Evolutionary conservation across 2,113 vertebrate species (phyloP).

Genomic region (Oncorhynchus masou): DNA sequence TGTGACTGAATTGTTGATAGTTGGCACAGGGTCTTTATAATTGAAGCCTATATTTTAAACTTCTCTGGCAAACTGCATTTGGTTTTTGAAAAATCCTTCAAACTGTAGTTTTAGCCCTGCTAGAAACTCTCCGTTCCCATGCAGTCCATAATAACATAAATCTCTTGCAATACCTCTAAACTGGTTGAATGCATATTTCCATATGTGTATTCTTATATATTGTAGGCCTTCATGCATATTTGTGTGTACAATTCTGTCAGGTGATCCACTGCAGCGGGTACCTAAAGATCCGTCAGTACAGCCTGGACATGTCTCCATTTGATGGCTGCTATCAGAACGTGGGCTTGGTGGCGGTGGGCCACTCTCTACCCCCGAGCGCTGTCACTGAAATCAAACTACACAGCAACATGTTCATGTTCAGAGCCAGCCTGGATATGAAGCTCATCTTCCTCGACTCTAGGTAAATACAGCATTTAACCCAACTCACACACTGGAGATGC

Average conservation of each 20-base stretch:
- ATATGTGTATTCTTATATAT: too few relatives aligned
- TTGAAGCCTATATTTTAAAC: too few relatives aligned
- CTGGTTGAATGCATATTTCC: too few relatives aligned
- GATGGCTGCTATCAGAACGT: slow-evolving; percentile 98
- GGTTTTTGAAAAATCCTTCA: too few relatives aligned
- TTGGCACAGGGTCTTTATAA: too few relatives aligned
- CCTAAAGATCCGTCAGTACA: slow-evolving; percentile 97
- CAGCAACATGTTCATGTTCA: slow-evolving; percentile 99
- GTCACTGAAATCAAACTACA: slow-evolving; percentile 97
- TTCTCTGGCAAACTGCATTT: too few relatives aligned
- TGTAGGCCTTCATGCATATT: not conserved
- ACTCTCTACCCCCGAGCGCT: slow-evolving; percentile 92
- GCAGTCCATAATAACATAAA: too few relatives aligned
- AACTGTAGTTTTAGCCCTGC: too few relatives aligned
- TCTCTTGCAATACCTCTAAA: too few relatives aligned
- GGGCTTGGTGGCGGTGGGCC: slow-evolving; percentile 94
- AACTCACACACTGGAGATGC: not conserved
- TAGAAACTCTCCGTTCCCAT: too few relatives aligned
- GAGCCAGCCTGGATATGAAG: slow-evolving; percentile 97
- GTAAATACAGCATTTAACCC: slow-evolving; percentile 56
- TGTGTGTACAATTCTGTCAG: slow-evolving; percentile 57
- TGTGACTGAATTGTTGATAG: too few relatives aligned
- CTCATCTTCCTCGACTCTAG: slow-evolving; percentile 97
- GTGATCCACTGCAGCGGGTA: slow-evolving; percentile 98
- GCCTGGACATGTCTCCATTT: slow-evolving; percentile 95